These are phyloP conservation scores for Novumbra hubbsi DNA, from an alignment of 2,797 vertebrate species.

Conservation along the genomic window DNA sequence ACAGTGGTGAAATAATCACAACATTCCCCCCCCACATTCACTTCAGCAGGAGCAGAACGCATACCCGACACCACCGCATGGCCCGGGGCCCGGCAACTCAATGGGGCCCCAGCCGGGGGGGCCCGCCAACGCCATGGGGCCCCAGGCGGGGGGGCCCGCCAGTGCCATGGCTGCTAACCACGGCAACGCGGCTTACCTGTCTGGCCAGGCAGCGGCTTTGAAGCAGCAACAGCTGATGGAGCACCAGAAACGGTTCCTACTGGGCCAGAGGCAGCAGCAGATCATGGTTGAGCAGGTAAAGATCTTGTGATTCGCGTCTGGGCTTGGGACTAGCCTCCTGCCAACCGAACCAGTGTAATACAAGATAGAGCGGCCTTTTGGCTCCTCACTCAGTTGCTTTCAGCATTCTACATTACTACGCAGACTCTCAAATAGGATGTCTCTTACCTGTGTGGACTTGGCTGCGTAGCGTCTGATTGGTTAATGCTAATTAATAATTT, in stretches of 20 bases:
- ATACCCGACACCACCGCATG: constrained; percentile 73
- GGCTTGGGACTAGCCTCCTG: background rate
- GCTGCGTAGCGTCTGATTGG: background rate
- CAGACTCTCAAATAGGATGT: background rate
- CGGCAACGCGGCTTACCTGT: constrained; percentile 77
- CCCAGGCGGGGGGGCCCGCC: constrained; percentile 64
- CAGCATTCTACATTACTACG: background rate
- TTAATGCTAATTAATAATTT: background rate
- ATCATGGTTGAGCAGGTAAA: constrained; percentile 89
- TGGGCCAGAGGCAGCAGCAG: constrained; percentile 74
- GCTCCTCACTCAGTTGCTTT: background rate
- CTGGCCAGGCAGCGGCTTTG: constrained; percentile 78
- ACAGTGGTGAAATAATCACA: background rate
- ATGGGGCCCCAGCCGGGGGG: constrained; percentile 73
- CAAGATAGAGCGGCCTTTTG: background rate
- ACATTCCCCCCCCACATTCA: background rate
- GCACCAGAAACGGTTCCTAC: constrained; percentile 79
- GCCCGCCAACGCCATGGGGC: constrained; percentile 66
- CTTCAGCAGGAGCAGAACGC: constrained; percentile 84
- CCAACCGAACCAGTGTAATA: background rate
- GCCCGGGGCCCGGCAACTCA: constrained; percentile 68
- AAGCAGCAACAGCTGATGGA: constrained; percentile 84
- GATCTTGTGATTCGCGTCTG: background rate
- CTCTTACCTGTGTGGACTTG: constrained; percentile 6
- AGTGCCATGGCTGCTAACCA: constrained; percentile 79